These are phyloP conservation scores for Netta rufina DNA, from an alignment of 2,797 vertebrate genomes.

Conservation along the genomic window DNA sequence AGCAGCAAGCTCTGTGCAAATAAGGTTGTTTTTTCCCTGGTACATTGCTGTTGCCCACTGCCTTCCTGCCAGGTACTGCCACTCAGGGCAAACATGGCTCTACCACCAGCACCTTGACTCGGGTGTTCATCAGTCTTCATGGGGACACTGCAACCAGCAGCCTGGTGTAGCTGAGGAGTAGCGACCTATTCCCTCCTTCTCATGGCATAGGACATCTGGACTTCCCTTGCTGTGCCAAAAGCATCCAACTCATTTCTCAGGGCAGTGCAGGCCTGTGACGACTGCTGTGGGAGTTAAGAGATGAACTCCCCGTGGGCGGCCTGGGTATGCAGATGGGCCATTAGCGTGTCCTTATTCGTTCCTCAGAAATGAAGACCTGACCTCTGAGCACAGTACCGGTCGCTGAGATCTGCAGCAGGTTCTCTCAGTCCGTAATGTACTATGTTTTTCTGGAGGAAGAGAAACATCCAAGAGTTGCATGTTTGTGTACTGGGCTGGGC, in stretches of 20 bases:
- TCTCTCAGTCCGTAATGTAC: background rate
- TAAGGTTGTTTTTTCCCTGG: background rate
- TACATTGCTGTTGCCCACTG: background rate
- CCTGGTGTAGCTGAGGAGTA: rapidly evolving
- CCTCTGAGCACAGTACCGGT: background rate
- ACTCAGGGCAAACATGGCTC: background rate
- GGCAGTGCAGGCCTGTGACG: rapidly evolving
- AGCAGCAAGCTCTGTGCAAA: background rate
- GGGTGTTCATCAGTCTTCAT: rapidly evolving
- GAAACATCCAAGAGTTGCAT: background rate
- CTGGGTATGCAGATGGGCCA: background rate
- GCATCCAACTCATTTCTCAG: background rate
- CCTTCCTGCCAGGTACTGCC: background rate
- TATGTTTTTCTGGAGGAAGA: background rate
- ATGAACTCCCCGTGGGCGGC: rapidly evolving
- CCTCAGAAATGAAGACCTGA: background rate
- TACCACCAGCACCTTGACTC: background rate
- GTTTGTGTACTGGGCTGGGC: rapidly evolving
- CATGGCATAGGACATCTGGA: background rate
- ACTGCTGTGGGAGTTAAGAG: background rate
- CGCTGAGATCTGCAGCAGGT: background rate
- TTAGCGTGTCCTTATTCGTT: background rate
- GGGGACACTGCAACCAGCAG: background rate
- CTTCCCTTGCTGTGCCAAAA: background rate
- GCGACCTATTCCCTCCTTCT: background rate